Conservation (phyloP, 1,140 invertebrate genomes). For the Drosophila kurseongensis region DNA sequence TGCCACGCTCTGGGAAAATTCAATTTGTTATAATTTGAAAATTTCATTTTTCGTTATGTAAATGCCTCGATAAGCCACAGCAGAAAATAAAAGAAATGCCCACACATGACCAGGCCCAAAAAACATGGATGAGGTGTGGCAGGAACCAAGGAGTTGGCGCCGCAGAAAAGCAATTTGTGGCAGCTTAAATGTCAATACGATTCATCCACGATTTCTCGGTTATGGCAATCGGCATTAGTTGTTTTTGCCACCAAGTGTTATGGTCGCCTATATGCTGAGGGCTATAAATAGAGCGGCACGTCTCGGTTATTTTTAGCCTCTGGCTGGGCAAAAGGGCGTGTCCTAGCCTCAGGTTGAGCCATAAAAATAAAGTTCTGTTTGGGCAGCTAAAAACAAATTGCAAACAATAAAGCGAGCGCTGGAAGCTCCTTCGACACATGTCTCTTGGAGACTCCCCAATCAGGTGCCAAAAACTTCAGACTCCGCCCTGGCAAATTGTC, state of each 20-base stretch:
- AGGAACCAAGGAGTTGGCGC: constrained; percentile 21
- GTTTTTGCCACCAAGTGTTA: constrained; percentile 22
- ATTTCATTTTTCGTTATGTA: constrained; percentile 79
- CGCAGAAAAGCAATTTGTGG: constrained; percentile 74
- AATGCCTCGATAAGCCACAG: constrained; percentile 66
- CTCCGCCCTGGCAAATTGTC: constrained; percentile 54
- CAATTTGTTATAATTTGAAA: constrained; percentile 82
- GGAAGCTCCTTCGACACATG: constrained; percentile 34
- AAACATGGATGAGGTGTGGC: constrained; percentile 20
- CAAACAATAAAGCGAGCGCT: constrained; percentile 69
- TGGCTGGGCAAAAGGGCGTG: constrained; percentile 15
- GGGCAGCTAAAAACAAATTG: constrained; percentile 79
- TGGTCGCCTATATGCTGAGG: constrained; percentile 32
- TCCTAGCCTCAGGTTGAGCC: constrained; percentile 26
- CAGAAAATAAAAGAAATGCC: not conserved
- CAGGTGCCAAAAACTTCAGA: constrained; percentile 54
- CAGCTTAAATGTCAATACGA: constrained; percentile 77
- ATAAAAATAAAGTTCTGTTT: constrained; percentile 77
- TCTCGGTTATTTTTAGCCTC: constrained; percentile 63
- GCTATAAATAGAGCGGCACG: constrained; percentile 74
- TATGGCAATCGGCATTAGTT: constrained; percentile 52
- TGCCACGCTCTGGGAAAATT: constrained; percentile 51
- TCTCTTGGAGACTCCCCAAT: constrained; percentile 13
- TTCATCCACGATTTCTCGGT: constrained; percentile 39
- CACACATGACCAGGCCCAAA: constrained; percentile 35